Evolutionary conservation across 2,888 invertebrate genomes (phyloP), one percentile per base, ranked within the genome.

Genomic region (Netelia inedita): DNA sequence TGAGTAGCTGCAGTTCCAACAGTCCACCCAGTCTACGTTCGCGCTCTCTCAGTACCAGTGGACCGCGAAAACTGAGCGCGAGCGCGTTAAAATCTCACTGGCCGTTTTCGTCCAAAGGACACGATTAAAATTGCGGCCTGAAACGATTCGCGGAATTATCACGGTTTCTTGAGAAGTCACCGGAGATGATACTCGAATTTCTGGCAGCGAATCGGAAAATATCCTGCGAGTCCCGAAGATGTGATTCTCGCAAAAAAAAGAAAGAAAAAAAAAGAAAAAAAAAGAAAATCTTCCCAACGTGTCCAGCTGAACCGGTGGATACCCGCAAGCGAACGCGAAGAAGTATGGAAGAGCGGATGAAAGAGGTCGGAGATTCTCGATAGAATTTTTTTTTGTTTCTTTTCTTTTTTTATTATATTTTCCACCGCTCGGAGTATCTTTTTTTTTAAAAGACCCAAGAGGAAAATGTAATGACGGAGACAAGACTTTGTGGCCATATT

Each of bases 1-100:
- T 94, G 28, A 94, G 93, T 87, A 94, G 94, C 69, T 94, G 94
- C 86, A 93, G 94, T 66, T 94, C 94, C 1, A 93, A 93, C 73
- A 94, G 94, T 85, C 91, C 92, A 16, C 91, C 92, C 41, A 94
- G 93, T 82, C 91, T 94, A 83, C 91, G 94, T 76, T 94, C 94
- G 41, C 91, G 94, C 19, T 94, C 94, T 0, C 88, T 92, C 65
- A 94, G 94, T 85, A 93, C 93, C 23, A 92, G 93, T 23, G 92
- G 93, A 16, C 87, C 91, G 55, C 91, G 91, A 73, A 93, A 93
- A 87, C 89, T 92, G 43, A 89, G 92, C 73, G 87, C 91, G 9
- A 90, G 91, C 53, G 89, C 93, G 14, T 85, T 93, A 19, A 91
- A 92, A 82, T 89, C 90, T 2, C 92, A 92, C 59, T 94, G 94